Evolutionary conservation across 35 echinoderm and acorn worm genomes (phyloP).

Genomic region (Strongylocentrotus purpuratus): DNA sequence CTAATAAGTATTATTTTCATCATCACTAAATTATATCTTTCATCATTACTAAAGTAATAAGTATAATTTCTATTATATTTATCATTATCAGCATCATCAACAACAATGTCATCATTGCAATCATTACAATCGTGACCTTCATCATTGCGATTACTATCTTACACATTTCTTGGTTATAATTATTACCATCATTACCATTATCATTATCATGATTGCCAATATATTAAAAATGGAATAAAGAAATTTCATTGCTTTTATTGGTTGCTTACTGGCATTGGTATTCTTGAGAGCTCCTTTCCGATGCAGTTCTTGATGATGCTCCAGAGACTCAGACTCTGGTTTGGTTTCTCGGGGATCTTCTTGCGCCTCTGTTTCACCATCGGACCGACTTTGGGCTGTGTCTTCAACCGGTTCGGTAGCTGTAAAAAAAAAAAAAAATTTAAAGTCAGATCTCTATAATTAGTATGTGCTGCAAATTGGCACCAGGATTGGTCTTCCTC

Average conservation of each 20-base stretch:
- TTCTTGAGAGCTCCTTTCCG: constrained; percentile 94
- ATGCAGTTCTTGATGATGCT: constrained; percentile 99
- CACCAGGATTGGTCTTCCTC: too few relatives aligned
- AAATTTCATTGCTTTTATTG: not conserved
- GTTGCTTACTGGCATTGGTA: constrained; percentile 93
- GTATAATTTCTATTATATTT: too few relatives aligned
- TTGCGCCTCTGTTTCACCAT: constrained; percentile 67
- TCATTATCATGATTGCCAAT: not conserved
- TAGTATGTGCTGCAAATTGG: too few relatives aligned
- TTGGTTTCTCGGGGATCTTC: constrained; percentile 78
- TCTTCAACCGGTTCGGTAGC: constrained; percentile 61
- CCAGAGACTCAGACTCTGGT: constrained; percentile 91
- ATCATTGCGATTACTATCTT: not conserved
- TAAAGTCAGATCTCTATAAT: too few relatives aligned
- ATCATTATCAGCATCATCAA: not conserved
- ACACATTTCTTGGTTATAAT: not conserved
- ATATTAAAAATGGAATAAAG: too few relatives aligned
- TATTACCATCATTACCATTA: not conserved
- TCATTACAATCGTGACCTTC: not conserved
- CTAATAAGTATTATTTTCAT: too few relatives aligned
- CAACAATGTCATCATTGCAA: not conserved
- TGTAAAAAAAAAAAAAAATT: constrained; percentile 13
- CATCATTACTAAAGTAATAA: too few relatives aligned
- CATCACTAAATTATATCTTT: too few relatives aligned
- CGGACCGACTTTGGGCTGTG: constrained; percentile 54